A percentile compares a stretch with the other conserved stretches of the same genome.
These are phyloP conservation scores for Scortum barcoo DNA, from an alignment of 2,113 vertebrate species.

Conservation along the genomic window DNA sequence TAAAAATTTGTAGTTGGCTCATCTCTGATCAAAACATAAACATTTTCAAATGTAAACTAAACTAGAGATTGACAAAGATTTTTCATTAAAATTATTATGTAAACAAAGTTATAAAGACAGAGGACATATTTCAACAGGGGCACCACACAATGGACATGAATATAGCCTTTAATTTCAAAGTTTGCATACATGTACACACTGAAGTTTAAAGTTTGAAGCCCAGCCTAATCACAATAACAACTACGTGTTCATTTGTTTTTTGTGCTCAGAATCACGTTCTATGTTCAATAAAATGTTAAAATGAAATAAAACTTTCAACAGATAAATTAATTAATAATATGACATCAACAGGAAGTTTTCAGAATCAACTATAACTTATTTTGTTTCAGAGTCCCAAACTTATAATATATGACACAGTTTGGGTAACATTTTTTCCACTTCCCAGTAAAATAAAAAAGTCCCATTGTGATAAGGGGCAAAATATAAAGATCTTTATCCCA, in stretches of 20 bases:
- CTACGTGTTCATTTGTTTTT: not conserved
- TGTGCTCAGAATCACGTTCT: not conserved
- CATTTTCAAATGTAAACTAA: not conserved
- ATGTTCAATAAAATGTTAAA: not conserved
- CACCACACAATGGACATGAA: not conserved
- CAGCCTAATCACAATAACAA: not conserved
- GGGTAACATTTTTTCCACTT: not conserved
- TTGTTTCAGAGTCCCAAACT: too few species aligned
- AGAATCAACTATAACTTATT: too few species aligned
- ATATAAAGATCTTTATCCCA: not conserved
- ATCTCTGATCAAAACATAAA: not conserved
- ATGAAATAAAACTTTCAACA: not conserved
- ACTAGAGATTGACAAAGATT: not conserved
- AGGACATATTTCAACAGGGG: constrained; percentile 1
- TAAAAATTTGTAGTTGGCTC: not conserved
- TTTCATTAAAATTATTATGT: not conserved
- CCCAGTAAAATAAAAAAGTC: not conserved
- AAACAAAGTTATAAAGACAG: not conserved
- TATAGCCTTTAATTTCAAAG: not conserved
- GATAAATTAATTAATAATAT: not conserved
- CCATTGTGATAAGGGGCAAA: not conserved
- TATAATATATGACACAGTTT: not conserved
- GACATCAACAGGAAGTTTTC: not conserved
- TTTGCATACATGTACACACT: not conserved
- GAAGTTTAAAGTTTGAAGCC: not conserved